phyloP scores from a whole-genome alignment of 2,888 invertebrate genomes.

The Flabesymbios commensalis region DNA sequence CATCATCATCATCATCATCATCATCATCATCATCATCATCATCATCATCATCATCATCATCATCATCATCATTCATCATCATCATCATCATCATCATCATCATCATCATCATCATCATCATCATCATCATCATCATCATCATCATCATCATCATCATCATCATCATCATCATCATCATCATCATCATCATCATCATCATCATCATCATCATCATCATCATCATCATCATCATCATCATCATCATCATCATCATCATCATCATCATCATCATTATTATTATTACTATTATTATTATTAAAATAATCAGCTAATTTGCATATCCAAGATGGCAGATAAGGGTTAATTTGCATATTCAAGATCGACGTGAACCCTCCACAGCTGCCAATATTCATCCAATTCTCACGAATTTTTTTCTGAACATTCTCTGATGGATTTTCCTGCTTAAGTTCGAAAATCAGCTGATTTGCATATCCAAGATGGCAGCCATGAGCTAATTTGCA shows the following conservation, averaged over 20 bases:
- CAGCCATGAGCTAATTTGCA: too few species aligned
- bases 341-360: too few species aligned
- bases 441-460: too few species aligned
- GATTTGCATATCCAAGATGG: too few species aligned
- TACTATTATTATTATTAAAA: neutral
- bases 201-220: neutral
- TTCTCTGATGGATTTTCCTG: too few species aligned
- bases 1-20: conserved; percentile 6
- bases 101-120: neutral
- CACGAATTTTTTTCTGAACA: too few species aligned
- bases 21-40: neutral
- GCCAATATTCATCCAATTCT: too few species aligned
- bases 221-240: neutral
- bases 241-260: neutral
- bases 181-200: neutral
- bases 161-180: neutral
- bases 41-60: neutral
- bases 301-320: too few species aligned
- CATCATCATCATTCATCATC: too few species aligned
- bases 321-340: too few species aligned
- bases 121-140: neutral
- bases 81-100: neutral
- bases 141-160: neutral
- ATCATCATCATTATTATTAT: neutral
- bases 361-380: too few species aligned